Base-by-base conservation (phyloP, 2,113 vertebrate genomes). In the Poeciliopsis occidentalis region DNA sequence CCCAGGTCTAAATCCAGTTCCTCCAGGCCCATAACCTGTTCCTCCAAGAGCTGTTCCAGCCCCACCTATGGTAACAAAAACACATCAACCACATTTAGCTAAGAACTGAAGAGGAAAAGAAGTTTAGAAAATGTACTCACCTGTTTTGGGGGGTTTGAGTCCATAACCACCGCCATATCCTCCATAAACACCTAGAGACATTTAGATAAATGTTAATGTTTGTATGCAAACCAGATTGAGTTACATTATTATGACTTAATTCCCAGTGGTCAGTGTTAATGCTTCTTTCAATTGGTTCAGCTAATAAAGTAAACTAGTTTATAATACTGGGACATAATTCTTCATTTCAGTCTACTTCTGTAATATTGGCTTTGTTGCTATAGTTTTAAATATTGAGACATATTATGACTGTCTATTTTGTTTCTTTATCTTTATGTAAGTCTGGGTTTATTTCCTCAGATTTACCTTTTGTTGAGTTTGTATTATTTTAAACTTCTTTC, bases 111-210 rank as follows among this genome's bases (percentile, higher is more conserved):
- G 13, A 76, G 8, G 51, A 63, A 57, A 65, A 3, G 26, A 8
- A 0, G 63, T 30, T 6, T 8, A 6, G 60, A 37, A 70, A 39
- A 10, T 67, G 26, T n/a, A 44, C 37, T 19, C 88, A 93, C 91
- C 89, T 73, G 87, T 86, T 91, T 93, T 93, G 15, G 90, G 85
- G 37, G 89, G 88, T 73, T 92, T 93, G 10, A 80, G 85, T 69
- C 91, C 90, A 77, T 81, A 82, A 75, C 87, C 85, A 61, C 73
- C 80, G 62, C 85, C 83, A 22, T 85, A 87, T 78, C 86, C 82
- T 63, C 88, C 87, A 73, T 82, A 87, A 10, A 85, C 89, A 78
- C 87, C 91, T 92, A 34, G 11, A 13, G 51, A 57, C 22, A 57
- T 57, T 57, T n/a, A 57, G 51, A 24, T 57, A 7, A 10, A n/a